Conservation (phyloP, 2,888 invertebrate genomes). For the Idaea biselata region DNA sequence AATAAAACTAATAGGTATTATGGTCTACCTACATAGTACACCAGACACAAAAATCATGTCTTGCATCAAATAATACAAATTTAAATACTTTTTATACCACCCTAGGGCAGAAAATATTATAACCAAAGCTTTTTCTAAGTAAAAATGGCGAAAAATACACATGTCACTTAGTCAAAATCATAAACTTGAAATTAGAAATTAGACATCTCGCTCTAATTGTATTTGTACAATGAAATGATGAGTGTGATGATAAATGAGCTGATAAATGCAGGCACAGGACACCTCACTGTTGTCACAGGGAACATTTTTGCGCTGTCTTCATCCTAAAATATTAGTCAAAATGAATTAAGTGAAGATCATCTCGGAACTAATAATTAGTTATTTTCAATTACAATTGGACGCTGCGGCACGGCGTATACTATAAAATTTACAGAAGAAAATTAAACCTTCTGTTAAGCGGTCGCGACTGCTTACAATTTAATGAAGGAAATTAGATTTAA, state of each 20-base stretch:
- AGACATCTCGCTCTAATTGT: background rate
- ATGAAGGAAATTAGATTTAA: background rate
- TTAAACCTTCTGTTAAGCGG: too few relatives aligned
- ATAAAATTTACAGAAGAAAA: too few relatives aligned
- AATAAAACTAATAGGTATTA: too few relatives aligned
- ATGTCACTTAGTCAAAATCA: background rate
- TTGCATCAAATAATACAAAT: too few relatives aligned
- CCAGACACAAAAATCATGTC: too few relatives aligned
- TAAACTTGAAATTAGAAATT: background rate
- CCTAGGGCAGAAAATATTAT: background rate
- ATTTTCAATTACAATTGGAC: background rate
- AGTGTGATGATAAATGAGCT: constrained; percentile 33
- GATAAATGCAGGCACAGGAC: constrained; percentile 47
- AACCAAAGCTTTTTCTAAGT: too few relatives aligned
- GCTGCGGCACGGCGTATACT: too few relatives aligned
- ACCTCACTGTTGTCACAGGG: constrained; percentile 68
- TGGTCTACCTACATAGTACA: too few relatives aligned
- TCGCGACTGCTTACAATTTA: too few relatives aligned
- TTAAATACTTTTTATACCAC: too few relatives aligned
- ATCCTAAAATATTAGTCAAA: constrained; percentile 72
- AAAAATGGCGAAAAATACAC: too few relatives aligned
- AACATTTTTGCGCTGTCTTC: constrained; percentile 67
- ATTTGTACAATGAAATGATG: constrained; percentile 15
- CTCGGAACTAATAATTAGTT: background rate
- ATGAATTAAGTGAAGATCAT: constrained; percentile 23